These are phyloP conservation scores for Pocillopora damicornis DNA, from an alignment of 64 coral and sea anemone species.

Conservation along the genomic window DNA sequence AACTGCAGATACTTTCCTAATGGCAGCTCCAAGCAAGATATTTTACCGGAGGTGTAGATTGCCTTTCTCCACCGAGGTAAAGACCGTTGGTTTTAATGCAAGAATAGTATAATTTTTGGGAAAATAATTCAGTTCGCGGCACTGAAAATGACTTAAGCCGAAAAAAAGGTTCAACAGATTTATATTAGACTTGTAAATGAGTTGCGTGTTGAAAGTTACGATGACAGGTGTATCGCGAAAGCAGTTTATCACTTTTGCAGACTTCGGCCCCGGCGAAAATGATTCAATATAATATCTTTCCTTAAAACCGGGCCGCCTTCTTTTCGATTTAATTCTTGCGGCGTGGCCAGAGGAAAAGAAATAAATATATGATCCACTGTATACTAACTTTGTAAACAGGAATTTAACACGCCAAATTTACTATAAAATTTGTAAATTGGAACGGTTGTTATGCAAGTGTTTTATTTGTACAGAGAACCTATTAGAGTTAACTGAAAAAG, in stretches of 20 bases:
- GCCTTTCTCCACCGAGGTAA: background rate
- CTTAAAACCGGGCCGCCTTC: background rate
- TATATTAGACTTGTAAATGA: slow-evolving; percentile 29
- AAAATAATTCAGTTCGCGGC: background rate
- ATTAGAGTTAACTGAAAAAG: slow-evolving; percentile 41
- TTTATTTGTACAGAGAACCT: slow-evolving; percentile 28
- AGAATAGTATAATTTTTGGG: background rate
- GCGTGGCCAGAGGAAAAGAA: slow-evolving; percentile 5
- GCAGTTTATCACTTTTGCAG: slow-evolving; percentile 10
- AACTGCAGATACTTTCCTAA: background rate
- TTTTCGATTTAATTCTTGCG: background rate
- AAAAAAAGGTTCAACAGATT: slow-evolving; percentile 19
- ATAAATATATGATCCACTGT: background rate
- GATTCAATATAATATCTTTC: slow-evolving; percentile 13
- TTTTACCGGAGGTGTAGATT: background rate
- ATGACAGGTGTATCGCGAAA: slow-evolving; percentile 8
- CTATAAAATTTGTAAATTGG: slow-evolving; percentile 53
- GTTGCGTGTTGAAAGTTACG: slow-evolving; percentile 19
- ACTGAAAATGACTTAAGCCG: background rate
- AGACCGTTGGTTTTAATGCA: background rate
- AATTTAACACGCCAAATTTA: slow-evolving; percentile 38
- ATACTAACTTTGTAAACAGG: slow-evolving; percentile 25
- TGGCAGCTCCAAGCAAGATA: background rate
- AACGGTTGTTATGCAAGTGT: slow-evolving; percentile 28
- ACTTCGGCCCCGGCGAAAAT: background rate